Conservation (phyloP, 2,113 vertebrate species). For the Cochlearius cochlearius region DNA sequence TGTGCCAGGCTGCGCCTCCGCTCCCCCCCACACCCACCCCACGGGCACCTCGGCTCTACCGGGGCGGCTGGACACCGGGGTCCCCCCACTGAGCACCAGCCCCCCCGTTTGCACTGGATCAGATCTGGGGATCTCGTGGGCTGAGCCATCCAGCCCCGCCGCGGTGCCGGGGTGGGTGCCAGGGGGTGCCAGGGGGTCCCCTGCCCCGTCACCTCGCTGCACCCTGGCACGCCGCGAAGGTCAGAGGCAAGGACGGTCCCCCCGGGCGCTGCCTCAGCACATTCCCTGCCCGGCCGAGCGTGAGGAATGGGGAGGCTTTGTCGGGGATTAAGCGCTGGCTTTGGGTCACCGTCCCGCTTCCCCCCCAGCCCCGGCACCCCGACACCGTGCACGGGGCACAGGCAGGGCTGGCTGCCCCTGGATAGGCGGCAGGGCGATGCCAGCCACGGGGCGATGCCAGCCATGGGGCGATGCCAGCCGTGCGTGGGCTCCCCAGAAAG, state of each 20-base stretch:
- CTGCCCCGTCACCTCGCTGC: background rate
- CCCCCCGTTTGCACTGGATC: background rate
- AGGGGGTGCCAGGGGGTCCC: background rate
- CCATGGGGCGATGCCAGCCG: background rate
- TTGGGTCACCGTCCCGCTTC: background rate
- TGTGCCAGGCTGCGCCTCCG: background rate
- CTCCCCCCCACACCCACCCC: background rate
- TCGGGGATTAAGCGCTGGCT: constrained; percentile 23
- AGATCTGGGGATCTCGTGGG: background rate
- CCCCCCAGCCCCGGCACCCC: background rate
- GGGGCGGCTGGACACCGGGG: rapidly evolving
- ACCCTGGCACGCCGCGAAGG: background rate
- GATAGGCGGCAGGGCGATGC: background rate
- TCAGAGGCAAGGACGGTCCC: constrained; percentile 38
- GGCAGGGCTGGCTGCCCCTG: background rate
- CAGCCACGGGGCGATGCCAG: background rate
- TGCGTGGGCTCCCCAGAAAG: background rate
- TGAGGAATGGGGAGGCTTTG: constrained; percentile 41
- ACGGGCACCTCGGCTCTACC: background rate
- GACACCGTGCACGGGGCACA: background rate
- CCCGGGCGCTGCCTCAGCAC: constrained; percentile 57
- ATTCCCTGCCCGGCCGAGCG: constrained; percentile 58
- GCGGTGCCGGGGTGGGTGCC: rapidly evolving
- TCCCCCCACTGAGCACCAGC: too few species aligned
- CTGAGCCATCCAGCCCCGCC: background rate